Conservation (phyloP, 2,113 vertebrate species). For the Misgurnus mizolepis region DNA sequence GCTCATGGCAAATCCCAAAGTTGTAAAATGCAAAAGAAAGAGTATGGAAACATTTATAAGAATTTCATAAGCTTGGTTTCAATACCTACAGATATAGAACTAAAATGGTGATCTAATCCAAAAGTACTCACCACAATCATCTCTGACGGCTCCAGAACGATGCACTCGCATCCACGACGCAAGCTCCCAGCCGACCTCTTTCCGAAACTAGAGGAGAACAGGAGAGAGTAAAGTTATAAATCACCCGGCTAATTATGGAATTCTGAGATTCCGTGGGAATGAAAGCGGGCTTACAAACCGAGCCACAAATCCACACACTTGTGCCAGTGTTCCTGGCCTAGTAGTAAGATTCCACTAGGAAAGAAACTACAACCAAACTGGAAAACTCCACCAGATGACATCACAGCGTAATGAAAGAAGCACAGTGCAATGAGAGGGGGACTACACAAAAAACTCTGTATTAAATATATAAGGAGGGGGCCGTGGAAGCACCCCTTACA, state of each 20-base stretch:
- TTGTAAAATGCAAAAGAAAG: too few species aligned
- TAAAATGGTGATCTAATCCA: not conserved
- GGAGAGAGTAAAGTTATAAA: constrained; percentile 11
- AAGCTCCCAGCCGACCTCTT: constrained; percentile 96
- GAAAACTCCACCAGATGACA: constrained; percentile 34
- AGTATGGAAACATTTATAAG: too few species aligned
- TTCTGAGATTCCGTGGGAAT: constrained; percentile 25
- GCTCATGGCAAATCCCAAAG: too few species aligned
- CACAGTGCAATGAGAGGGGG: constrained; percentile 31
- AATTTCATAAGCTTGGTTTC: too few species aligned
- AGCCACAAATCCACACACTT: constrained; percentile 11
- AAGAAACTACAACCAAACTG: constrained; percentile 17
- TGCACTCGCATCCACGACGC: constrained; percentile 97
- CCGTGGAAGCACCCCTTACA: constrained; percentile 17
- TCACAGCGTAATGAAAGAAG: constrained; percentile 40
- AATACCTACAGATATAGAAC: too few species aligned
- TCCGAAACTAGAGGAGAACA: constrained; percentile 81
- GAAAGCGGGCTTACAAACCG: constrained; percentile 1
- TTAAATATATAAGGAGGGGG: constrained; percentile 21
- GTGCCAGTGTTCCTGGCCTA: constrained; percentile 18
- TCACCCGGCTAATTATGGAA: not conserved
- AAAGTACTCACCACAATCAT: constrained; percentile 95
- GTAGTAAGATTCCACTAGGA: constrained; percentile 40
- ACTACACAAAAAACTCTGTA: constrained; percentile 8
- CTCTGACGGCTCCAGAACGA: constrained; percentile 98